phyloP scores from a whole-genome alignment of 2,797 vertebrate genomes.

The Nyctalus aviator region DNA sequence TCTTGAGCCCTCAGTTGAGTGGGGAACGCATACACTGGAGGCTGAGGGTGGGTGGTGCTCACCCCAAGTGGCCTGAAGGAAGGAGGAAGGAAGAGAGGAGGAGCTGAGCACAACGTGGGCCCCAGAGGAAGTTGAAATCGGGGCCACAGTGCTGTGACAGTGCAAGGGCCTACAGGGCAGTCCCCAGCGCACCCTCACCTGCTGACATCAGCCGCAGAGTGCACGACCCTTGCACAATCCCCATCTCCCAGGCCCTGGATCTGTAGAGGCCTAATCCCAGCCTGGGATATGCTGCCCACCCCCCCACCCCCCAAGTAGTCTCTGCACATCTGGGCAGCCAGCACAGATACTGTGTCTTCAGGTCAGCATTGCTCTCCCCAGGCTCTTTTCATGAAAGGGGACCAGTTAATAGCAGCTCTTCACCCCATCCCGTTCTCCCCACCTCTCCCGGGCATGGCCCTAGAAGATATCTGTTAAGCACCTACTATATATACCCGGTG shows the following conservation, averaged over 20 bases:
- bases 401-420: not conserved
- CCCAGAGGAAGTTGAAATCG: constrained; percentile 67
- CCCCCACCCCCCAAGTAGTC: too few relatives aligned
- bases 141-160: not conserved
- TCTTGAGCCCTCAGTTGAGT: not conserved
- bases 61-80: not conserved
- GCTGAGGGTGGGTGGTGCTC: not conserved
- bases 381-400: not conserved
- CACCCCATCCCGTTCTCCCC: not conserved
- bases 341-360: not conserved
- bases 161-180: not conserved
- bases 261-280: not conserved
- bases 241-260: too few relatives aligned
- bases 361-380: not conserved
- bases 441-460: not conserved
- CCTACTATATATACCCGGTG: not conserved
- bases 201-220: not conserved
- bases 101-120: not conserved
- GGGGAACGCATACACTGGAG: not conserved
- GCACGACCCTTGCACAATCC: not conserved
- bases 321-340: not conserved
- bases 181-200: not conserved
- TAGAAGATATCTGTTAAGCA: not conserved
- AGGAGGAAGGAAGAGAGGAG: constrained; percentile 63
- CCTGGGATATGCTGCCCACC: not conserved